Percentiles rank a stretch among this genome's conserved stretches.
Conservation (phyloP, 2,888 invertebrate species). For the Perdita meconis region DNA sequence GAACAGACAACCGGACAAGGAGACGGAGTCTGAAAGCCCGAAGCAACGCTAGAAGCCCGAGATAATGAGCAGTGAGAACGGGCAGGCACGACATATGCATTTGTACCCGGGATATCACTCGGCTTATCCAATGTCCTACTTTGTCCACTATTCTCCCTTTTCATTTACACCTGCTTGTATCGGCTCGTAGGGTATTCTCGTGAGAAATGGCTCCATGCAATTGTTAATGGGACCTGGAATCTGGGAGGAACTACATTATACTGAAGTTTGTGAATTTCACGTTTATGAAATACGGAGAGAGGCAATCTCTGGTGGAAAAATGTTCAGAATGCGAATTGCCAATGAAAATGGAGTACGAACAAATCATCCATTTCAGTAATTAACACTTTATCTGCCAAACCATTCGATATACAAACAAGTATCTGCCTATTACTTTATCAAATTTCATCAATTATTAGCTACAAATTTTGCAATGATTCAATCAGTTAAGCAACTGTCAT, state of each 20-base stretch:
- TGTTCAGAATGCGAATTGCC: too few relatives aligned
- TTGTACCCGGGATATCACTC: slow-evolving; percentile 51
- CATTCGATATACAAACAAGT: too few relatives aligned
- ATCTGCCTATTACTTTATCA: too few relatives aligned
- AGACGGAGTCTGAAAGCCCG: slow-evolving; percentile 61
- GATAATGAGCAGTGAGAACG: slow-evolving; percentile 70
- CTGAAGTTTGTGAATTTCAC: not conserved
- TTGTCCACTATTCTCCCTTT: slow-evolving; percentile 43
- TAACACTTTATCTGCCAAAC: too few relatives aligned
- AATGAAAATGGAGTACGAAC: too few relatives aligned
- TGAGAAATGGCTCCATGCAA: not conserved
- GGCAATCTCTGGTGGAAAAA: too few relatives aligned
- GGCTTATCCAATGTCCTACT: slow-evolving; percentile 37
- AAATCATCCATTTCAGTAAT: too few relatives aligned
- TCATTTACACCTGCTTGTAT: slow-evolving; percentile 46
- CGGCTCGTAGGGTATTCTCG: not conserved
- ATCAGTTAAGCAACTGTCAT: too few relatives aligned
- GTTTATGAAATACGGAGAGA: not conserved
- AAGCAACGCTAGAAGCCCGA: slow-evolving; percentile 60
- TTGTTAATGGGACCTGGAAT: not conserved
- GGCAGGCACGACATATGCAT: slow-evolving; percentile 53
- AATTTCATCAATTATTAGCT: too few relatives aligned
- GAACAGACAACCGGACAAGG: slow-evolving; percentile 67
- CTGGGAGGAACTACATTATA: not conserved
- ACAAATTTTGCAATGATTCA: too few relatives aligned